Conservation (phyloP, 2,888 invertebrate genomes). For the Lasioglossum vierecki region DNA sequence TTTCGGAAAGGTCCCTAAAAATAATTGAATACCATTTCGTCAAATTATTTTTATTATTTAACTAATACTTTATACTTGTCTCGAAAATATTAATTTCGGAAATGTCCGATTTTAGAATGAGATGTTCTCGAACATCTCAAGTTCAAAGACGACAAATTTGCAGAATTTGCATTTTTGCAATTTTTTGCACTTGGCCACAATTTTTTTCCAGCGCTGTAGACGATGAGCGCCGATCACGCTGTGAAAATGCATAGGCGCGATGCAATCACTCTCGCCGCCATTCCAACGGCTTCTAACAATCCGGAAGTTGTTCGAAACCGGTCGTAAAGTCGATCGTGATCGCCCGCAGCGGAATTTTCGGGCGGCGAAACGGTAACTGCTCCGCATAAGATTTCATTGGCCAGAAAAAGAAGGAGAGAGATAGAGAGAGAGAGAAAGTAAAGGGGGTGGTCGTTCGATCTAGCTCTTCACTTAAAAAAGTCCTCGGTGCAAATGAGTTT, state of each 20-base stretch:
- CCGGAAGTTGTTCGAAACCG: conserved; percentile 54
- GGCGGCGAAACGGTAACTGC: conserved; percentile 33
- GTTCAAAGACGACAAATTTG: neutral
- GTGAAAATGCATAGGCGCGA: conserved; percentile 54
- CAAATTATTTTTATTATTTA: neutral
- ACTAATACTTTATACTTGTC: no score
- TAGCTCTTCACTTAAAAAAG: neutral
- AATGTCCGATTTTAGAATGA: no score
- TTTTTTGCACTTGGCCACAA: neutral
- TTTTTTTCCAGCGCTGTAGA: neutral
- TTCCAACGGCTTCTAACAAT: conserved; percentile 51
- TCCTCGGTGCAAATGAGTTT: conserved; percentile 15
- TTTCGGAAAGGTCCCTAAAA: neutral
- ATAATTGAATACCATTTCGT: neutral
- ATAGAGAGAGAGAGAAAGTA: neutral
- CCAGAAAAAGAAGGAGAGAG: neutral
- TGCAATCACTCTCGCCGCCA: conserved; percentile 18
- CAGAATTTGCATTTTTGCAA: neutral
- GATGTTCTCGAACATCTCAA: no score
- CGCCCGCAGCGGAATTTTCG: conserved; percentile 30
- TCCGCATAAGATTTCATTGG: conserved; percentile 29
- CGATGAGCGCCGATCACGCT: neutral
- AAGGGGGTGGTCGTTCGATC: conserved; percentile 1
- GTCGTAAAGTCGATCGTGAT: conserved; percentile 37
- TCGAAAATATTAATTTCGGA: no score